phyloP scores from a whole-genome alignment of 2,888 invertebrate genomes.

The Thereva nobilitata region DNA sequence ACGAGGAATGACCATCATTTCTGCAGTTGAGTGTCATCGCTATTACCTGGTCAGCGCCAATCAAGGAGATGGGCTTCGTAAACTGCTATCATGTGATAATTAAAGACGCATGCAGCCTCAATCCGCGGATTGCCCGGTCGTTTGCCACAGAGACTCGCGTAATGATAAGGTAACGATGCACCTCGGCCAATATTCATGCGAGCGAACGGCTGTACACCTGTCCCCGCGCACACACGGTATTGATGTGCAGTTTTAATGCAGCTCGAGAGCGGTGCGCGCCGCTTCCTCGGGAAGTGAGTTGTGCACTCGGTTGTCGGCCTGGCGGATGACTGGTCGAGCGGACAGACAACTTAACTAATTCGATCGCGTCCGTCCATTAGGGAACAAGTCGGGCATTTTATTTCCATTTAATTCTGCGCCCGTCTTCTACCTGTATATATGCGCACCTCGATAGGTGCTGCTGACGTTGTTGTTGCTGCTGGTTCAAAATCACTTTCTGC shows the following conservation, averaged over 20 bases:
- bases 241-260: conserved; percentile 21
- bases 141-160: conserved; percentile 1
- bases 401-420: conserved; percentile 31
- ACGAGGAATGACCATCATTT: conserved; percentile 20
- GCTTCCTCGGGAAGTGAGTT: conserved; percentile 15
- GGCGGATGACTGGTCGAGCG: conserved; percentile 28
- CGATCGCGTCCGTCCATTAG: conserved; percentile 34
- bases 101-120: conserved; percentile 16
- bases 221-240: conserved; percentile 7
- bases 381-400: conserved; percentile 32
- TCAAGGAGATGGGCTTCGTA: conserved; percentile 6
- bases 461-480: conserved; percentile 27
- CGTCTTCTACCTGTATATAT: not conserved
- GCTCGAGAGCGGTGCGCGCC: conserved; percentile 3
- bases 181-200: conserved; percentile 17
- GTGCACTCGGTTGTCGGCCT: conserved; percentile 29
- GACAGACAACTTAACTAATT: conserved; percentile 33
- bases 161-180: conserved; percentile 23
- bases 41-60: not conserved
- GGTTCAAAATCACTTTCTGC: conserved; percentile 29
- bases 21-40: conserved; percentile 19
- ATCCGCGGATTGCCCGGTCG: conserved; percentile 16
- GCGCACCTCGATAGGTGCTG: not conserved
- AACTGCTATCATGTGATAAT: conserved; percentile 21
- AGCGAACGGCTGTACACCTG: not conserved